Conservation (phyloP, 2,113 vertebrate species). For the Aptenodytes patagonicus region DNA sequence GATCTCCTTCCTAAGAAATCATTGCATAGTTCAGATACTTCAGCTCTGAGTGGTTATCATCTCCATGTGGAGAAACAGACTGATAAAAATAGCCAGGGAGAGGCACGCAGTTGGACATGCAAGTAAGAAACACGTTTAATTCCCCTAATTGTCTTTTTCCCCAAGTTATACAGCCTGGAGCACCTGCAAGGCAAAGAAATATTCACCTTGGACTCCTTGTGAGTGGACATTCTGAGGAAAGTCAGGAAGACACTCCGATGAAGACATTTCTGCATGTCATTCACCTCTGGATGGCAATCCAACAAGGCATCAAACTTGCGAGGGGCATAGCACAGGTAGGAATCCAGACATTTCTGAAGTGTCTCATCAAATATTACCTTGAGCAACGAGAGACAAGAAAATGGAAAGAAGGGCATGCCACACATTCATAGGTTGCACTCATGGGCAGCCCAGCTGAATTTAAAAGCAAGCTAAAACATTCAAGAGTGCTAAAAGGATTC, state of each 20-base stretch:
- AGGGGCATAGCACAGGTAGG: constrained; percentile 84
- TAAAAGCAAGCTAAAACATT: not conserved
- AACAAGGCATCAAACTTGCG: constrained; percentile 79
- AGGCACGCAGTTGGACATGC: not conserved
- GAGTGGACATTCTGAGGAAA: constrained; percentile 95
- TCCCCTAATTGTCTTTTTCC: not conserved
- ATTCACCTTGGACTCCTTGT: constrained; percentile 94
- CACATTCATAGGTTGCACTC: rapidly evolving
- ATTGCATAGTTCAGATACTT: not conserved
- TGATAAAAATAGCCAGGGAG: not conserved
- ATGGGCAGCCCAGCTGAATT: not conserved
- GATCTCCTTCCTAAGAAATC: not conserved
- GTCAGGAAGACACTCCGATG: constrained; percentile 86
- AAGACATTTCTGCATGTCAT: constrained; percentile 79
- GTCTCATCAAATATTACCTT: constrained; percentile 96
- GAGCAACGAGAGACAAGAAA: not conserved
- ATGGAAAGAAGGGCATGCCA: not conserved
- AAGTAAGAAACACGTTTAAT: not conserved
- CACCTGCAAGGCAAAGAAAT: not conserved
- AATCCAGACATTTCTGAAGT: constrained; percentile 91
- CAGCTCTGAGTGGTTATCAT: too few species aligned
- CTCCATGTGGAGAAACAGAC: not conserved
- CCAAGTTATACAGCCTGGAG: not conserved
- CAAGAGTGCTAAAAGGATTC: not conserved
- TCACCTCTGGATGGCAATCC: constrained; percentile 73